Conservation (phyloP, 2,797 vertebrate species). For the Crenichthys baileyi region DNA sequence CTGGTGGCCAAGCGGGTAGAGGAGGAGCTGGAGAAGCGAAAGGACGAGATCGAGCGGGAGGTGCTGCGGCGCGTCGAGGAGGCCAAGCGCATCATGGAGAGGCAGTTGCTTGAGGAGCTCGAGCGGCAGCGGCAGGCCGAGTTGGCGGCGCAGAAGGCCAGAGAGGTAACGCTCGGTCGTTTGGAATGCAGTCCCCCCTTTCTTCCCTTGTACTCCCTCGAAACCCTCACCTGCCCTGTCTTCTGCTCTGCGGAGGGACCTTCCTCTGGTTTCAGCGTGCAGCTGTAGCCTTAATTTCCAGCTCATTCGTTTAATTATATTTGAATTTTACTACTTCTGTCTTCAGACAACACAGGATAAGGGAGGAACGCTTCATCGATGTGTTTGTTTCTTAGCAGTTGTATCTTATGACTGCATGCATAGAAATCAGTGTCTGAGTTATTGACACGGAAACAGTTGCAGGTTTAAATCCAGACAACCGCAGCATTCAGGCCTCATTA, state of each 20-base stretch:
- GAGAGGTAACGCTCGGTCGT: constrained; percentile 99
- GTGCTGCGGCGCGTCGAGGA: constrained; percentile 98
- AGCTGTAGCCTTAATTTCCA: too few relatives aligned
- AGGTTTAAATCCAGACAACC: too few relatives aligned
- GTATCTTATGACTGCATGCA: too few relatives aligned
- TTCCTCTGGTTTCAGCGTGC: not conserved
- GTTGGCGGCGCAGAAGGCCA: constrained; percentile 95
- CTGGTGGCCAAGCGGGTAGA: constrained; percentile 97
- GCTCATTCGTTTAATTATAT: too few relatives aligned
- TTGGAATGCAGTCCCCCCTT: constrained; percentile 89
- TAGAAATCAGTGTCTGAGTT: too few relatives aligned
- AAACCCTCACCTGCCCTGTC: constrained; percentile 27
- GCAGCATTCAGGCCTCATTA: too few relatives aligned
- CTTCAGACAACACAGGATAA: not conserved
- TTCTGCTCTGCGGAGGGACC: constrained; percentile 1
- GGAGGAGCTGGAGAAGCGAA: constrained; percentile 97
- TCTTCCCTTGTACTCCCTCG: constrained; percentile 10
- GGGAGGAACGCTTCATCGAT: not conserved
- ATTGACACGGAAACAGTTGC: not conserved
- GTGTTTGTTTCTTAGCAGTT: not conserved
- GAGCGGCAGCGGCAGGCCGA: constrained; percentile 98
- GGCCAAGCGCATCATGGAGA: constrained; percentile 99
- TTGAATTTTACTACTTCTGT: not conserved
- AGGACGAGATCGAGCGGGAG: constrained; percentile 97
- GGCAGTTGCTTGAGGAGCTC: constrained; percentile 99